Evolutionary conservation across 2,888 invertebrate species (phyloP), one percentile per base, ranked within the genome.

Genomic region (Nephrotoma guestfalica): DNA sequence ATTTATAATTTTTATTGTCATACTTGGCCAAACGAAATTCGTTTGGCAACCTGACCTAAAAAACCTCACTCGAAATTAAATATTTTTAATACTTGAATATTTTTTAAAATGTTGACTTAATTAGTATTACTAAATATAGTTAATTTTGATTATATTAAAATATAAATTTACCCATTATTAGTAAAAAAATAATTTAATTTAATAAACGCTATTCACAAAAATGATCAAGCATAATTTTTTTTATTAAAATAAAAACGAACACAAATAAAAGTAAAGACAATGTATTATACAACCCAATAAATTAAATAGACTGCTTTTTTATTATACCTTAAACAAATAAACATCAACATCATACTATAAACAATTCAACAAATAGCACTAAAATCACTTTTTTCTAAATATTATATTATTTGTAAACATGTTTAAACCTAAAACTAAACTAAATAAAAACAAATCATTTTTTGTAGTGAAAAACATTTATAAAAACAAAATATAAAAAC

Each of bases 381-480:
- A 30, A 71, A 71, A 71, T 11, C 71, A 71, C 18, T 15, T 57
- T 57, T 51, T 57, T 57, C 51, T 57, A 57, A 15, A 51, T 51
- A 51, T n/a, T 51, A 15, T 30, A 57, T 15, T 51, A 15, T 51
- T 51, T 51, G 30, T 71, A 30, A 71, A 1, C 30, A 30, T 51
- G 4, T 84, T 84, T 83, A 83, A 83, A n/a, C n/a, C 71, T 15
- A 41, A 83, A 47, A 86, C 51, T 87, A 51, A 45, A 42, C 41
- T 83, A 45, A 86, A 86, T 83, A 87, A 91, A 90, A 92, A 92
- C 92, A 91, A 91, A 92, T 92, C 90, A 92, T 92, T 92, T 71
- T 71, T 71, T 71, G 71, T 71, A 71, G 71, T n/a, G 30, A 71
- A 6, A 51, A 51, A 15, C 2, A 51, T 51, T 51, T 51, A 51